These are phyloP conservation scores for Leptatherina wallacei DNA, from an alignment of 2,797 vertebrate species.

Conservation along the genomic window DNA sequence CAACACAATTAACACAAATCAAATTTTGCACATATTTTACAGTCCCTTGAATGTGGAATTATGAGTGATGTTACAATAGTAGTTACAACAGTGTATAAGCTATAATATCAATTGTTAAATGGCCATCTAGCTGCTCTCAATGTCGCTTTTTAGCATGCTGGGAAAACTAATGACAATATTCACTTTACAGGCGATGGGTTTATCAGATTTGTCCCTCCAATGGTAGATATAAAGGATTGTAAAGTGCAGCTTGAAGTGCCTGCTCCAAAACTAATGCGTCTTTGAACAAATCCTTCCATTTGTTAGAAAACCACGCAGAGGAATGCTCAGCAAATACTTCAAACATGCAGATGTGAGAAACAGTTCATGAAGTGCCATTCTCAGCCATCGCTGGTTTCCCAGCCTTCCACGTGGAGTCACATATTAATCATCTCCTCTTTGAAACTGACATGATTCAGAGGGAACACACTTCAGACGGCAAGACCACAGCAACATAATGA, in stretches of 20 bases:
- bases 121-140: conserved; percentile 31
- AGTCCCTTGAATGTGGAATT: conserved; percentile 45
- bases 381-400: conserved; percentile 42
- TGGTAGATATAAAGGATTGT: conserved; percentile 57
- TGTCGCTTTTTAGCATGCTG: conserved; percentile 51
- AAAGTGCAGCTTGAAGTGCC: conserved; percentile 69
- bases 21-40: conserved; percentile 51
- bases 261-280: conserved; percentile 66
- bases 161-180: conserved; percentile 64
- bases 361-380: conserved; percentile 66
- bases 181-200: conserved; percentile 45
- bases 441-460: conserved; percentile 64
- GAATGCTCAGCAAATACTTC: conserved; percentile 75
- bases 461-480: conserved; percentile 44
- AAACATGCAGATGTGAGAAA: conserved; percentile 65
- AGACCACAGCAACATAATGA: conserved; percentile 33
- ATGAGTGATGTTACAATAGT: conserved; percentile 18
- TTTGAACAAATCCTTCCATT: conserved; percentile 65
- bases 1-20: conserved; percentile 38
- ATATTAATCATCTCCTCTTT: conserved; percentile 65
- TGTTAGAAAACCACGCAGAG: conserved; percentile 58
- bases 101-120: conserved; percentile 23
- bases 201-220: conserved; percentile 60
- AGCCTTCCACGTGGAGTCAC: conserved; percentile 59
- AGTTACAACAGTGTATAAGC: conserved; percentile 32